Percentiles rank a stretch among this genome's conserved stretches.
These are phyloP conservation scores for Petromus typicus DNA, from an alignment of 2,113 vertebrate species.

Conservation along the genomic window DNA sequence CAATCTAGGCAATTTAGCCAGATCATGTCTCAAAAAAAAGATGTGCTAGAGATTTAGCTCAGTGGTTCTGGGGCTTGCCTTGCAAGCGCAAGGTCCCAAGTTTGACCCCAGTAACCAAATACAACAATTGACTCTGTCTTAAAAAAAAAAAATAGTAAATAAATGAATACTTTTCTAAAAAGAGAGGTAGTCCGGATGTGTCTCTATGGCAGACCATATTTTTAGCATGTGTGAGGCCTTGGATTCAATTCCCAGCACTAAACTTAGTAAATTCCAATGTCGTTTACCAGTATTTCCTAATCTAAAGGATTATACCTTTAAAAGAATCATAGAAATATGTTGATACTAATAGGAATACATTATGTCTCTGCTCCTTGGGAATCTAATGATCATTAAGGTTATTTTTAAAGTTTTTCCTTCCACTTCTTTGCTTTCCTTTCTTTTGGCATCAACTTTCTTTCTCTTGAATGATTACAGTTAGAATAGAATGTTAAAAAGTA, in stretches of 20 bases:
- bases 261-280: not conserved
- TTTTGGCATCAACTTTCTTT: not conserved
- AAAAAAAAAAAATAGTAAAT: not conserved
- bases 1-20: not conserved
- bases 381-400: not conserved
- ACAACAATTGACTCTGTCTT: no score
- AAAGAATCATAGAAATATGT: not conserved
- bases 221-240: not conserved
- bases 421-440: not conserved
- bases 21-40: not conserved
- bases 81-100: no score
- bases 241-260: not conserved
- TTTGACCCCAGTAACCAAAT: no score
- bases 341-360: not conserved
- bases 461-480: not conserved
- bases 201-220: not conserved
- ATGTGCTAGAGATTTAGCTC: no score
- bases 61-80: no score
- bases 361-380: constrained; percentile 12
- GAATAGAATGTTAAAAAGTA: not conserved
- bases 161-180: no score
- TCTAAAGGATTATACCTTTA: not conserved
- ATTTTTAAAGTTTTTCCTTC: not conserved
- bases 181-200: not conserved
- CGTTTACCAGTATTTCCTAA: not conserved